Evolutionary conservation across 2,888 invertebrate genomes (phyloP).

Genomic region (Phragmatobia fuliginosa): DNA sequence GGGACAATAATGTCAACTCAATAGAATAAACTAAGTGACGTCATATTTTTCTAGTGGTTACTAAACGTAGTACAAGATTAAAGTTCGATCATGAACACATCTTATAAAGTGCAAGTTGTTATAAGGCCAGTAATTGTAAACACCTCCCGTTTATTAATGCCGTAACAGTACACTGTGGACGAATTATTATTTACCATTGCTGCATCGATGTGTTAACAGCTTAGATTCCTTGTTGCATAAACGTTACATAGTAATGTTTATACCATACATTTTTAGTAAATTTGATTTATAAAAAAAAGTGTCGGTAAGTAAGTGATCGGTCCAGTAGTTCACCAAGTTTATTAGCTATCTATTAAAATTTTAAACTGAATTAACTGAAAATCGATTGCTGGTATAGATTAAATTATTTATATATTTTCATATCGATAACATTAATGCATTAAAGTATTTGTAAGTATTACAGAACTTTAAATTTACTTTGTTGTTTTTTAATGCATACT

Average conservation of each 20-base stretch:
- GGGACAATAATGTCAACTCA: slow-evolving; percentile 1
- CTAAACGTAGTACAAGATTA: background rate
- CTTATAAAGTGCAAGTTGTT: background rate
- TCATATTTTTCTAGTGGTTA: background rate
- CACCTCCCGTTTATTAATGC: slow-evolving; percentile 6
- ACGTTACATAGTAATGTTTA: slow-evolving; percentile 4
- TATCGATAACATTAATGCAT: no score
- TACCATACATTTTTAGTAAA: background rate
- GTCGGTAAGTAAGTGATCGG: no score
- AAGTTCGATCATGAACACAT: background rate
- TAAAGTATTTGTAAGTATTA: no score
- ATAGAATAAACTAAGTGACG: background rate
- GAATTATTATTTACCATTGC: slow-evolving; percentile 15
- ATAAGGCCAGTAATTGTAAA: slow-evolving; percentile 8
- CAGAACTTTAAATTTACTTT: background rate
- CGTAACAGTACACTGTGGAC: slow-evolving; percentile 8
- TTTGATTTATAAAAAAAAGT: no score
- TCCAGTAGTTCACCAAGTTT: no score
- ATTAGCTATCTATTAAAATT: no score
- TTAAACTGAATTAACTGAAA: no score
- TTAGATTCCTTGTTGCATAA: slow-evolving; percentile 6
- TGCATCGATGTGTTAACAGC: slow-evolving; percentile 5
- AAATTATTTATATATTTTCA: no score
- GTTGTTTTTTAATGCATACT: background rate
- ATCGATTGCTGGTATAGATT: no score